Conservation (phyloP, 2,888 invertebrate species). For the Drosophila testacea region DNA sequence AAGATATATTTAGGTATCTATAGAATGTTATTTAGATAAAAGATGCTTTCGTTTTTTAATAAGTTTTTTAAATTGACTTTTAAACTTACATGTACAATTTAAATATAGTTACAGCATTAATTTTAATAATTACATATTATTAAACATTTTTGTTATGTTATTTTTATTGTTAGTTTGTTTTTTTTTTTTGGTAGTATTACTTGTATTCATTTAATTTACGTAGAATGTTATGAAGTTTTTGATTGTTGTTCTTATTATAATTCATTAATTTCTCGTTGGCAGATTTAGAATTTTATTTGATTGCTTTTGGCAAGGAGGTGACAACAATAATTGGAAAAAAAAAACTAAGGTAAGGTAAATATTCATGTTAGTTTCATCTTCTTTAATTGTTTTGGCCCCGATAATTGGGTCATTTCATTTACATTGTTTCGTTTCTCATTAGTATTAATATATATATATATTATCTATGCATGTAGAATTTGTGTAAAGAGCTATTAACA, state of each 20-base stretch:
- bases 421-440: constrained; percentile 29
- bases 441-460: constrained; percentile 17
- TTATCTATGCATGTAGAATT: constrained; percentile 33
- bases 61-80: constrained; percentile 37
- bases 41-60: constrained; percentile 41
- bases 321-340: constrained; percentile 26
- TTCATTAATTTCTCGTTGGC: constrained; percentile 44
- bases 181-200: background rate
- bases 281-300: constrained; percentile 52
- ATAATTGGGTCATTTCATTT: constrained; percentile 31
- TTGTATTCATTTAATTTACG: constrained; percentile 24
- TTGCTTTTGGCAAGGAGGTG: constrained; percentile 52
- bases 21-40: constrained; percentile 16
- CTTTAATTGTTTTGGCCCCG: constrained; percentile 8
- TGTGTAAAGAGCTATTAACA: constrained; percentile 68
- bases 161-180: background rate
- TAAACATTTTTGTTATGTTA: constrained; percentile 23
- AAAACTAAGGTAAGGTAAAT: constrained; percentile 28
- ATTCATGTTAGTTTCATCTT: constrained; percentile 22
- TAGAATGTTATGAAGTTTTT: constrained; percentile 56
- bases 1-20: constrained; percentile 11
- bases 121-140: constrained; percentile 41
- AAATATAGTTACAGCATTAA: constrained; percentile 35
- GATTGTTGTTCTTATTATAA: constrained; percentile 32
- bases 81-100: constrained; percentile 48